Base-by-base conservation (phyloP, 2,113 vertebrate genomes). In the Ophiodon elongatus region DNA sequence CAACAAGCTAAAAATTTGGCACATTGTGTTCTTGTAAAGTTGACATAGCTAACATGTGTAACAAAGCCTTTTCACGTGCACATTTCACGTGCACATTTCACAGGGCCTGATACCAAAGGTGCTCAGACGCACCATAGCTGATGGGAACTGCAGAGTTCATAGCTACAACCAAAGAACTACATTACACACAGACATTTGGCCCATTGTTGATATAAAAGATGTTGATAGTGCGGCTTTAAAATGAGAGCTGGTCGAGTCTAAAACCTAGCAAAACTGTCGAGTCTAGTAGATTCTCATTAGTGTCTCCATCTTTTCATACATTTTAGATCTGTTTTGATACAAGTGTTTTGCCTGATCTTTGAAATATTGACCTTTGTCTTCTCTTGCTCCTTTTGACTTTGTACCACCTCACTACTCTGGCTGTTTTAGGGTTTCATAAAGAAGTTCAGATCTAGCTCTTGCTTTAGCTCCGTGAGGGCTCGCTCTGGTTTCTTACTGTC, bases 401-500 rank as follows among this genome's bases (percentile, higher is more conserved):
- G 7, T 21, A 43, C 27, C 17, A 63, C 45, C 60, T 73, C 56
- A 57, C 39, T 13, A 27, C 41, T 25, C 17, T 77, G 27, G 29
- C 33, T 43, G 31, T 1, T 75, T 52, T 37, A 41, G 57, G 21
- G 11, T 68, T 39, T 9, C 14, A 41, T 63, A 19, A 39, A 35
- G 23, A 29, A 39, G 43, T 62, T 79, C 15, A 19, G 21, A 31
- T 60, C 8, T 41, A 57, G 31, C 19, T 77, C 57, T 25, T 41
- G 31, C 4, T 13, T 73, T 31, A 64, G 37, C 27, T 73, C 25
- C 45, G 23, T 6, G n/a, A 54, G 71, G 50, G 72, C 89, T 88
- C 74, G 79, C 73, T 95, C 80, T 88, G 88, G 80, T 82, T 96
- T 97, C 98, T 99, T 99, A 99, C 97, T 99, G 96, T 98, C 97